phyloP scores from a whole-genome alignment of 2,113 vertebrate genomes.

The Prochilodus magdalenae region DNA sequence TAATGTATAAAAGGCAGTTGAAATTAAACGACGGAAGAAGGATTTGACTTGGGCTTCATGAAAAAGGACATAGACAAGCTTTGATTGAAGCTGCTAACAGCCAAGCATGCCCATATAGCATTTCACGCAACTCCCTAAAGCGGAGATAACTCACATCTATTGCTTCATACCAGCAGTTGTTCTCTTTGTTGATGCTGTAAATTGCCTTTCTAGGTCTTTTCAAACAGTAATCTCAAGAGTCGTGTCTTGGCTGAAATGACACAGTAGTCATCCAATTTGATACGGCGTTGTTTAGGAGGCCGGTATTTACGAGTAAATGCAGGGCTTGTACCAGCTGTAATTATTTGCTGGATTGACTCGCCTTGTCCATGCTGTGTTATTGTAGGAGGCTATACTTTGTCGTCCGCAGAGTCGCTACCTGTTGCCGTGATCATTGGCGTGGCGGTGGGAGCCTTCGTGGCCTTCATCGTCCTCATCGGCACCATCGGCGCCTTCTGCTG shows the following conservation, averaged over 20 bases:
- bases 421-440: constrained; percentile 98
- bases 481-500: constrained; percentile 98
- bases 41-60: no score
- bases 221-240: neutral
- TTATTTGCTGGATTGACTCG: constrained; percentile 30
- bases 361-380: constrained; percentile 46
- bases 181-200: neutral
- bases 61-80: neutral
- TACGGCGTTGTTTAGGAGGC: neutral
- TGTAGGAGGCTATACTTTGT: constrained; percentile 56
- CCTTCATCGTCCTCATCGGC: constrained; percentile 94
- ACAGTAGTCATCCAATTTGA: constrained; percentile 14
- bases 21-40: neutral
- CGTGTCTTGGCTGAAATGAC: neutral
- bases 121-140: neutral
- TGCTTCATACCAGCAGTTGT: neutral
- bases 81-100: neutral
- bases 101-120: neutral
- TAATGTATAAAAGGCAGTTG: neutral
- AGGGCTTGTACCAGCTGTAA: neutral
- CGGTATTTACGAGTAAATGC: constrained; percentile 5
- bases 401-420: constrained; percentile 89
- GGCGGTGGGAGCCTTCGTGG: constrained; percentile 94
- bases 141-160: neutral
- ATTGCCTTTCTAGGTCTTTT: neutral